Conservation (phyloP, 1,140 invertebrate species). For the Bombus haemorrhoidalis region DNA sequence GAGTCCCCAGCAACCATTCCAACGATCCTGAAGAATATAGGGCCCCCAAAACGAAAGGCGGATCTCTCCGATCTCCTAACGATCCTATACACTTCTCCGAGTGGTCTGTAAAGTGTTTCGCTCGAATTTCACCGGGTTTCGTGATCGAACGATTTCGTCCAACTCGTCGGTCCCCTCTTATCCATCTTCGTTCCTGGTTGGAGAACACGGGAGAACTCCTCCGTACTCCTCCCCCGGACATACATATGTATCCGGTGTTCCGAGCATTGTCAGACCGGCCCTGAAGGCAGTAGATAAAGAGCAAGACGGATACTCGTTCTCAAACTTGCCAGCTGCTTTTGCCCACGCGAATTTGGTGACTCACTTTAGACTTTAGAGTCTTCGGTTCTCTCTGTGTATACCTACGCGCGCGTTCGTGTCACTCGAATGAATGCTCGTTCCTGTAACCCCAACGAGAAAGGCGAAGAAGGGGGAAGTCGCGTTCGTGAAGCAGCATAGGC, state of each 20-base stretch:
- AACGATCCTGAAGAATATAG: background rate
- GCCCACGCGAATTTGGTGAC: slow-evolving; percentile 69
- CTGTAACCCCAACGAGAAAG: background rate
- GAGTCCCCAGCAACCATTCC: background rate
- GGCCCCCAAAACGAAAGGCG: background rate
- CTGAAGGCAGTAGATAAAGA: slow-evolving; percentile 64
- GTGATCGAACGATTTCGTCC: slow-evolving; percentile 34
- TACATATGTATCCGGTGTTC: slow-evolving; percentile 62
- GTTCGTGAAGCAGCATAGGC: slow-evolving; percentile 41
- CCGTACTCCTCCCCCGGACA: background rate
- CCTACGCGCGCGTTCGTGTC: slow-evolving; percentile 54
- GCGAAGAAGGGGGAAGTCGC: background rate
- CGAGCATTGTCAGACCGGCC: slow-evolving; percentile 53
- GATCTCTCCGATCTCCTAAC: background rate
- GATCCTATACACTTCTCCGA: background rate
- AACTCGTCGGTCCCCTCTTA: background rate
- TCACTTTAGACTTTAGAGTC: slow-evolving; percentile 61
- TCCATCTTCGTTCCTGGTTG: slow-evolving; percentile 23
- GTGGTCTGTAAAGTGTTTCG: background rate
- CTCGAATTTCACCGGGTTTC: slow-evolving; percentile 20
- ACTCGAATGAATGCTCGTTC: slow-evolving; percentile 48
- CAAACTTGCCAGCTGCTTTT: slow-evolving; percentile 47
- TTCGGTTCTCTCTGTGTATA: background rate
- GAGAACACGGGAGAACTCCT: background rate
- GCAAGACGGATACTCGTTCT: slow-evolving; percentile 60